Conservation (phyloP, 2,888 invertebrate genomes). For the Nemoura dubitans region DNA sequence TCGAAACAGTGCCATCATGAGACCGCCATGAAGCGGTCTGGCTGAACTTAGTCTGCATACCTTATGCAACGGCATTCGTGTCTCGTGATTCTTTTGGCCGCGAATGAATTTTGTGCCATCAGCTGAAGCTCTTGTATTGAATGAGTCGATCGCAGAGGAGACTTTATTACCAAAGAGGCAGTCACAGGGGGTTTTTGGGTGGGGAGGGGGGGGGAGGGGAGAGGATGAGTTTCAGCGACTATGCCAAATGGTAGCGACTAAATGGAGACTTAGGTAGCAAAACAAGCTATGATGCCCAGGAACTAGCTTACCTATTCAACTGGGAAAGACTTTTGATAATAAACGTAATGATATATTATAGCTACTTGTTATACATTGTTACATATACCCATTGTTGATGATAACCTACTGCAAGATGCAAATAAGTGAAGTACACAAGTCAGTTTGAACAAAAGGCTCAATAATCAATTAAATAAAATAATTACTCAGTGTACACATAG, state of each 20-base stretch:
- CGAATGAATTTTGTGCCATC: constrained; percentile 39
- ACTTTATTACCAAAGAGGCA: constrained; percentile 52
- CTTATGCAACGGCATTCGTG: neutral
- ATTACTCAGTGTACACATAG: constrained; percentile 48
- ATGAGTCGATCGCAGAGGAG: neutral
- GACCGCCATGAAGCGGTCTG: neutral
- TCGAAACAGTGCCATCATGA: neutral
- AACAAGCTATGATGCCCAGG: constrained; percentile 47
- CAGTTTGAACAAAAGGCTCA: constrained; percentile 52
- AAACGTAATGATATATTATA: constrained; percentile 47
- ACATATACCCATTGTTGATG: constrained; percentile 53
- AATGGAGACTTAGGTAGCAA: constrained; percentile 51
- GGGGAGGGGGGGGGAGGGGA: constrained; percentile 47
- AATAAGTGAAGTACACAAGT: constrained; percentile 51
- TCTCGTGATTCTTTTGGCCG: constrained; percentile 1
- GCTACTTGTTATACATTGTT: constrained; percentile 54
- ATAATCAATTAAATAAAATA: constrained; percentile 42
- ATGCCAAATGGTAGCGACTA: constrained; percentile 51
- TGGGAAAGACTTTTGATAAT: constrained; percentile 52
- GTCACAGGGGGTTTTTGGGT: constrained; percentile 49
- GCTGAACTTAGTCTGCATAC: neutral
- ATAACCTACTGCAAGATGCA: constrained; percentile 32
- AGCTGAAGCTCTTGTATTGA: constrained; percentile 32
- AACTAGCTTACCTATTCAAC: constrained; percentile 49
- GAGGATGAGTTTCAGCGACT: constrained; percentile 49